phyloP scores from a whole-genome alignment of 2,888 invertebrate genomes.

The Lasioglossum calceatum region DNA sequence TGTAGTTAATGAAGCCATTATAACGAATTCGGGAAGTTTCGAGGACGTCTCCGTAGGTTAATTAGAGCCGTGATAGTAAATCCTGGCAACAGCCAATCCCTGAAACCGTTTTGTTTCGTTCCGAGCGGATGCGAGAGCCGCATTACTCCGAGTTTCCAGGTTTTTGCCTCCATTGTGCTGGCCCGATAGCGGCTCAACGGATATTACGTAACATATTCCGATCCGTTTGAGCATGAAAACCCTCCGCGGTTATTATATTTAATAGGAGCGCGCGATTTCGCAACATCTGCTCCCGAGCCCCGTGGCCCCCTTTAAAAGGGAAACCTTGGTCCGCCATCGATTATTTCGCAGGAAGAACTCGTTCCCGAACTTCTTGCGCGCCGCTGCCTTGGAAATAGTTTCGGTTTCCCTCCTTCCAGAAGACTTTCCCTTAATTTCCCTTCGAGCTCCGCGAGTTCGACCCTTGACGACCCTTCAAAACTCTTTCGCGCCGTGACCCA shows the following conservation, averaged over 20 bases:
- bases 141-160: slow-evolving; percentile 73
- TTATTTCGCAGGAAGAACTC: slow-evolving; percentile 34
- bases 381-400: slow-evolving; percentile 12
- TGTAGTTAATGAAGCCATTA: neutral
- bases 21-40: neutral
- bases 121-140: slow-evolving; percentile 48
- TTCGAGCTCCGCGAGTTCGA: neutral
- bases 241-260: slow-evolving; percentile 76
- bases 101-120: slow-evolving; percentile 42
- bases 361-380: neutral
- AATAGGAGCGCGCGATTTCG: slow-evolving; percentile 63
- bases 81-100: neutral
- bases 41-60: neutral
- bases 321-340: slow-evolving; percentile 35
- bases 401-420: neutral
- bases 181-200: slow-evolving; percentile 47
- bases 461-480: neutral
- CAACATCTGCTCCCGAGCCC: slow-evolving; percentile 69
- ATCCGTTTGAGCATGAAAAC: slow-evolving; percentile 78
- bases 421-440: neutral
- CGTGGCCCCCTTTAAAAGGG: slow-evolving; percentile 33
- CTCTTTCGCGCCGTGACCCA: neutral
- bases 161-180: slow-evolving; percentile 77
- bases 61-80: slow-evolving; percentile 1
- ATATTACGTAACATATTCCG: slow-evolving; percentile 80